Evolutionary conservation across 2,113 vertebrate species (phyloP), one percentile per base, ranked within the genome.

Genomic region (Maccullochella peelii): DNA sequence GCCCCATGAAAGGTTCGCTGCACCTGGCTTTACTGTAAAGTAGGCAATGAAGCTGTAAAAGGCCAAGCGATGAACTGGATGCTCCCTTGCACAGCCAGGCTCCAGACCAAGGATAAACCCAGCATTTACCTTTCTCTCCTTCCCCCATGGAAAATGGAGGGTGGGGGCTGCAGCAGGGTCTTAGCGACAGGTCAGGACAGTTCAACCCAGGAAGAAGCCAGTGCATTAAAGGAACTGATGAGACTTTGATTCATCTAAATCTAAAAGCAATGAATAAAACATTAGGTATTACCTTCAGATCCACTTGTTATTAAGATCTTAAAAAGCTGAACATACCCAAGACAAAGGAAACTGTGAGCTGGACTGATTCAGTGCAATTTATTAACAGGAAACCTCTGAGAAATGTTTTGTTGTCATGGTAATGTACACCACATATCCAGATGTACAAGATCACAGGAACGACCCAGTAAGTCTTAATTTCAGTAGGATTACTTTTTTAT

Each of bases 21-120:
- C 89, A 83, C 86, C 82, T 76, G 79, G 88, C 89, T 90, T 91
- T 91, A 87, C 83, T 88, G 91, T 87, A 93, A 92, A 94, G 88
- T 82, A 90, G 81, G 85, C 89, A 88, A 90, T 91, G 90, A 92
- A 93, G 91, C 89, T 82, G 86, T 86, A 85, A 93, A 93, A 92
- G 83, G 88, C 85, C 84, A 87, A 84, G 80, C 71, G 58, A 92
- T 91, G 92, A 94, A 91, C 90, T 88, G 84, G 85, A 90, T 88
- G 87, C 91, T 84, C 83, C 80, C 80, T 69, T 67, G 77, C 71
- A 80, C 84, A 85, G 83, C 33, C 82, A n/a, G 79, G 73, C 82
- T 83, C 52, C 77, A 86, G 61, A 90, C 87, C 74, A 72, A 80
- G 84, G 86, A 93, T 92, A 91, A 93, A 89, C 63, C 78, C 79